Base-by-base conservation (phyloP, 2,797 vertebrate species). In the Dicrostonyx torquatus region DNA sequence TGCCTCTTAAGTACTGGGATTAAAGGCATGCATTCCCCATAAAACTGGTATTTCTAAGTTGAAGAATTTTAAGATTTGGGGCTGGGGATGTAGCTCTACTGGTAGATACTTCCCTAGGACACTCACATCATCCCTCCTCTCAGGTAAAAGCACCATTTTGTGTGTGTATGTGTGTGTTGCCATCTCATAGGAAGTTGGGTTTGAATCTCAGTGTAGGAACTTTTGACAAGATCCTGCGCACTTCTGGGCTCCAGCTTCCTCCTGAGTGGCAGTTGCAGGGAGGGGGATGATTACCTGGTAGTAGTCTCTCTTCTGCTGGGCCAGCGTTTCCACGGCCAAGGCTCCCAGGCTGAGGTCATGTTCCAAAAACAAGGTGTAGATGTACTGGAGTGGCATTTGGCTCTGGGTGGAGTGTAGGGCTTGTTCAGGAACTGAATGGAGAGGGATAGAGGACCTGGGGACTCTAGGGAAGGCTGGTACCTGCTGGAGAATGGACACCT, bases 351-450 rank as follows among this genome's bases (percentile, higher is more conserved):
- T 99, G 58, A 99, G 96, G 93, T 99, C 99, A 1, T 99, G 99
- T 31, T 99, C 99, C 94, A 99, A 97, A 2, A 99, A 98, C 98
- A 99, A 98, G 3, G 98, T 98, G 89, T 99, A 99, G 95, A 99
- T 98, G 26, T 97, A 98, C 90, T 99, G 99, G 5, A 99, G 97
- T 0, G 99, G 99, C 99, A 99, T 99, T 94, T 97, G 98, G 68
- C 98, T 98, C 99, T 99, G 97, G 31, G 84, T 26, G 18, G 62
- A 72, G 22, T 2, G 5, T 22, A 29, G 66, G 53, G 82, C 43
- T 89, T 40, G 34, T 43, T 89, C 10, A 45, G 50, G n/a, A 1
- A 73, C 37, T 37, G 2, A 40, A 18, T 17, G 18, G 37, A 9
- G 1, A 5, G 40, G 40, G 13, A 2, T 18, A 18, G 18, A 24